These are phyloP conservation scores for Porites cylindrica DNA, from an alignment of 92 coral and sea anemone genomes.

Conservation along the genomic window DNA sequence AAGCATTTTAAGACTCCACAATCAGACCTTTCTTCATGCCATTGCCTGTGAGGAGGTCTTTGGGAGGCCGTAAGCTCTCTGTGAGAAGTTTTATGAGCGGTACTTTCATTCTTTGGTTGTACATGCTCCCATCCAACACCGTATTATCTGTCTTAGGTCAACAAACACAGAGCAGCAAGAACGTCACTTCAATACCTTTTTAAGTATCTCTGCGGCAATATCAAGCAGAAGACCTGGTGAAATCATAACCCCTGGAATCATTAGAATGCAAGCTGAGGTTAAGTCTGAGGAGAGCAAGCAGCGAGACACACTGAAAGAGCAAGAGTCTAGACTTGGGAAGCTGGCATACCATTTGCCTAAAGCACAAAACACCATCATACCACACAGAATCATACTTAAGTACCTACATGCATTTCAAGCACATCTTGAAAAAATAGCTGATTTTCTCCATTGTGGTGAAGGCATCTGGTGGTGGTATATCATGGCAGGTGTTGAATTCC, in stretches of 20 bases:
- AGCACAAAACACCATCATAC: conserved; percentile 48
- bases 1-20: conserved; percentile 37
- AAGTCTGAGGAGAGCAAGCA: conserved; percentile 10
- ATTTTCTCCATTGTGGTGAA: conserved; percentile 41
- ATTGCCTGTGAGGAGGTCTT: conserved; percentile 34
- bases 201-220: conserved; percentile 35
- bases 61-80: conserved; percentile 24
- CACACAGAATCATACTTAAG: neutral
- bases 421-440: conserved; percentile 51
- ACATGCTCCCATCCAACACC: conserved; percentile 37
- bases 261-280: conserved; percentile 49
- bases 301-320: conserved; percentile 19
- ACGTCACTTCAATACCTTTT: conserved; percentile 27
- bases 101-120: conserved; percentile 43
- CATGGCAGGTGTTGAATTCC: conserved; percentile 57
- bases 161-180: conserved; percentile 47
- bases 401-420: conserved; percentile 52
- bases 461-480: conserved; percentile 58
- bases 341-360: conserved; percentile 44
- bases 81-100: conserved; percentile 42
- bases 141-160: conserved; percentile 27
- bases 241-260: conserved; percentile 42
- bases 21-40: conserved; percentile 30
- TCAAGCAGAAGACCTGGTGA: conserved; percentile 58
- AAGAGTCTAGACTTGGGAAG: conserved; percentile 54